Evolutionary conservation across 2,888 invertebrate genomes (phyloP), one percentile per base, ranked within the genome.

Genomic region (Chymomyza caudatula): DNA sequence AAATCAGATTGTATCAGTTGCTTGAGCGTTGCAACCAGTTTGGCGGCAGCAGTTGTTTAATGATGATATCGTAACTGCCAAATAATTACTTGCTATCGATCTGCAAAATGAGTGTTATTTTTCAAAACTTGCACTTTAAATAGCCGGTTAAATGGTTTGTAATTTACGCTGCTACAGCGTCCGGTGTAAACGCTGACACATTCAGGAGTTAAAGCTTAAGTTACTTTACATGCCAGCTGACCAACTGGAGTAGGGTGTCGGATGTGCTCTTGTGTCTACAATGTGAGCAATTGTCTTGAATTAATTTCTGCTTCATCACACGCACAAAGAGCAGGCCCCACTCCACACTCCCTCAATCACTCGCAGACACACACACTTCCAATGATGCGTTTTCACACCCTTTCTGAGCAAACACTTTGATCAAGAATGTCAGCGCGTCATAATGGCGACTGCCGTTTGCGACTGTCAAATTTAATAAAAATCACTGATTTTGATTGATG

Each of bases 401-500:
- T 63, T 67, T 58, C 62, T 69, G 65, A 56, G 54, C 78, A 86
- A 80, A 81, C 86, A 81, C 69, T 84, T 83, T 83, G 68, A 85
- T 85, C 70, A 78, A 81, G 77, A 69, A 65, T 20, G 59, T 67
- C 66, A 68, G 43, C 59, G 54, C 19, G 19, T 20, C 53, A 25
- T 25, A 20, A 49, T 62, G 56, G 47, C 43, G 60, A 42, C 53
- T 71, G 70, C 67, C 74, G 73, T 76, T 75, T 79, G 69, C 81
- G 74, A 75, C 85, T 88, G 89, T 88, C 88, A 88, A 88, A 88
- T 85, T 89, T 88, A 88, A 88, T 88, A 85, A 89, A 88, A 89
- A 83, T 87, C 87, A 80, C 80, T 82, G 88, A 87, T 88, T 88
- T 89, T 88, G 88, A 88, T 89, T 89, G 88, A 89, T 88, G 87